A percentile compares a stretch with the other conserved stretches of the same genome.
phyloP scores from a whole-genome alignment of 2,888 invertebrate species.

The Stegophylla sp. region DNA sequence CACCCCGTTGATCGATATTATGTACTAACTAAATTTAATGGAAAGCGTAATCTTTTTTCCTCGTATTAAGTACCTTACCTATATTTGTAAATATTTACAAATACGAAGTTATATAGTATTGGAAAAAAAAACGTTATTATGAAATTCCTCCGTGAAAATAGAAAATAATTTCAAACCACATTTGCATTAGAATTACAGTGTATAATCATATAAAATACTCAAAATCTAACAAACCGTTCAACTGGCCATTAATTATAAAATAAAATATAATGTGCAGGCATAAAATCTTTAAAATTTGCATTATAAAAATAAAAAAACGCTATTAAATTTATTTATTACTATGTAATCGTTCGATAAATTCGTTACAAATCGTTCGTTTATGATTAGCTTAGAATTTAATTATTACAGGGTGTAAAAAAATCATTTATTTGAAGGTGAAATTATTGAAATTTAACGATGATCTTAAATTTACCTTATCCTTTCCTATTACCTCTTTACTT shows the following conservation, averaged over 20 bases:
- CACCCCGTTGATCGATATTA: neutral
- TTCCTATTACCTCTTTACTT: too few species aligned
- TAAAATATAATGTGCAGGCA: neutral
- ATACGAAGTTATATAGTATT: neutral
- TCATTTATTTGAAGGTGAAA: conserved; percentile 41
- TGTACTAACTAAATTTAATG: neutral
- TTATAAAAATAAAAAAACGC: neutral
- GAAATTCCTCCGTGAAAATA: neutral
- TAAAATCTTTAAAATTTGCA: conserved; percentile 1
- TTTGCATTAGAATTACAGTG: too few species aligned
- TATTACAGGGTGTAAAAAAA: conserved; percentile 9
- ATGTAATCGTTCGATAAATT: neutral
- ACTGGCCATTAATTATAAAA: too few species aligned
- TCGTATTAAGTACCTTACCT: neutral
- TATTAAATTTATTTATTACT: neutral
- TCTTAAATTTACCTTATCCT: neutral
- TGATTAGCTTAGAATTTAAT: conserved; percentile 18
- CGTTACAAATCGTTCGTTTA: conserved; percentile 10
- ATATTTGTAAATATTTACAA: conserved; percentile 15
- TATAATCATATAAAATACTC: too few species aligned
- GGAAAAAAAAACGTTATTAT: neutral
- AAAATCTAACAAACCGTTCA: too few species aligned
- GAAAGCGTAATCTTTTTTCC: neutral
- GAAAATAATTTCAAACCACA: too few species aligned
- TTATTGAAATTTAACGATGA: neutral